phyloP scores from a whole-genome alignment of 2,888 invertebrate species.

The Drosophila mercatorum region DNA sequence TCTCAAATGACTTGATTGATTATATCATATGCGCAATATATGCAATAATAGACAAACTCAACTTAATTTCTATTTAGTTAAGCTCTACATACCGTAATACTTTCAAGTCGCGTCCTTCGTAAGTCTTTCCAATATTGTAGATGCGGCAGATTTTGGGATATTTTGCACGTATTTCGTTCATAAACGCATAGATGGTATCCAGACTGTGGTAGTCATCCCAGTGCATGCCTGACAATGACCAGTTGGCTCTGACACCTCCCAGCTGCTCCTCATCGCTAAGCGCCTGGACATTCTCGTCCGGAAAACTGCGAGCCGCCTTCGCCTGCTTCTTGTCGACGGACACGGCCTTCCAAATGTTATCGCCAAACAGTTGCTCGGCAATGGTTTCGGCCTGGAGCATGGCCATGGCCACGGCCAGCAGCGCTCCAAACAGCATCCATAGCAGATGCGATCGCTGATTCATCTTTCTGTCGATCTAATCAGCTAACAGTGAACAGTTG shows the following conservation, averaged over 20 bases:
- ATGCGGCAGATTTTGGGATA: slow-evolving; percentile 90
- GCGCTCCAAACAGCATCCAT: slow-evolving; percentile 29
- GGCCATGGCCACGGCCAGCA: slow-evolving; percentile 10
- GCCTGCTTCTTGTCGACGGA: slow-evolving; percentile 88
- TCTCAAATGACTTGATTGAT: too few species aligned
- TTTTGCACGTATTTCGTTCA: slow-evolving; percentile 89
- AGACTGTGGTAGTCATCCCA: slow-evolving; percentile 92
- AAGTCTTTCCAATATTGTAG: slow-evolving; percentile 89
- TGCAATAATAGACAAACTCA: too few species aligned
- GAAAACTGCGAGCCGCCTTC: slow-evolving; percentile 87
- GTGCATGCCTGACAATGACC: slow-evolving; percentile 87
- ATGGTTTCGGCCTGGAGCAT: slow-evolving; percentile 66
- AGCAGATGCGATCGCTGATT: slow-evolving; percentile 17
- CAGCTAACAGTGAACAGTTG: slow-evolving; percentile 17
- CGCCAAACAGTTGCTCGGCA: slow-evolving; percentile 77
- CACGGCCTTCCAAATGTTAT: slow-evolving; percentile 86
- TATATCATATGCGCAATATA: too few species aligned
- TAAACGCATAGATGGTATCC: slow-evolving; percentile 88
- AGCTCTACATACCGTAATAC: slow-evolving; percentile 84
- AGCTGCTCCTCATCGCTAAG: slow-evolving; percentile 89
- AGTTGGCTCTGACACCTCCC: slow-evolving; percentile 84
- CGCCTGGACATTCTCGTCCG: slow-evolving; percentile 90
- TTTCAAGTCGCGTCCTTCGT: slow-evolving; percentile 91
- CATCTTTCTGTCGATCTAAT: slow-evolving; percentile 11
- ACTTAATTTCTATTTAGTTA: too few species aligned